Evolutionary conservation across 1,140 invertebrate genomes (phyloP).

Genomic region (Phymorhynchus buccinoides): DNA sequence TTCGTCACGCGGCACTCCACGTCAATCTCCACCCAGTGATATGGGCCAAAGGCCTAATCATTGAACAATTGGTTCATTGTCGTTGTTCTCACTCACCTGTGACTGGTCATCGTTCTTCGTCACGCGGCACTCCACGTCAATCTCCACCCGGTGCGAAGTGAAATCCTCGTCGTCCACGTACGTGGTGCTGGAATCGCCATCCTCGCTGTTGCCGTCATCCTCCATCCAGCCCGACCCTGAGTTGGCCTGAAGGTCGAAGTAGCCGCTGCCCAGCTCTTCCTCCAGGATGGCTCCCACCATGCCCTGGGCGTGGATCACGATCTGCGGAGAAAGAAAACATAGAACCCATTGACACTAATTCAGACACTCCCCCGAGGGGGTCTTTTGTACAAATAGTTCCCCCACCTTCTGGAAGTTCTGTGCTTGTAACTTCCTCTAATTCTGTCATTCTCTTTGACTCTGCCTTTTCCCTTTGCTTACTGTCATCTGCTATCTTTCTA

Average conservation of each 20-base stretch:
- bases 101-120: background rate
- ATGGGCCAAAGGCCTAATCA: no score
- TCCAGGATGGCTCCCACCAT: slow-evolving; percentile 39
- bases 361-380: no score
- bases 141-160: slow-evolving; percentile 34
- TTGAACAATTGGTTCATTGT: no score
- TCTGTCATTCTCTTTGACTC: no score
- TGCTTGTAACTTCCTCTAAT: no score
- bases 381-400: no score
- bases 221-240: slow-evolving; percentile 49
- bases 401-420: no score
- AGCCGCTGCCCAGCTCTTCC: slow-evolving; percentile 38
- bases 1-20: slow-evolving; percentile 40
- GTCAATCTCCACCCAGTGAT: slow-evolving; percentile 44
- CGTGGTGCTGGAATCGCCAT: slow-evolving; percentile 35
- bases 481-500: no score
- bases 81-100: no score
- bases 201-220: slow-evolving; percentile 4
- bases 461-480: no score
- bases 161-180: slow-evolving; percentile 54
- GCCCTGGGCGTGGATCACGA: slow-evolving; percentile 46
- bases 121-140: slow-evolving; percentile 45
- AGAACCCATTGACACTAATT: no score
- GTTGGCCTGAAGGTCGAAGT: slow-evolving; percentile 44
- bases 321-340: slow-evolving; percentile 37